Evolutionary conservation across 2,888 invertebrate species (phyloP), one percentile per base, ranked within the genome.

Genomic region (Mythimna impura): DNA sequence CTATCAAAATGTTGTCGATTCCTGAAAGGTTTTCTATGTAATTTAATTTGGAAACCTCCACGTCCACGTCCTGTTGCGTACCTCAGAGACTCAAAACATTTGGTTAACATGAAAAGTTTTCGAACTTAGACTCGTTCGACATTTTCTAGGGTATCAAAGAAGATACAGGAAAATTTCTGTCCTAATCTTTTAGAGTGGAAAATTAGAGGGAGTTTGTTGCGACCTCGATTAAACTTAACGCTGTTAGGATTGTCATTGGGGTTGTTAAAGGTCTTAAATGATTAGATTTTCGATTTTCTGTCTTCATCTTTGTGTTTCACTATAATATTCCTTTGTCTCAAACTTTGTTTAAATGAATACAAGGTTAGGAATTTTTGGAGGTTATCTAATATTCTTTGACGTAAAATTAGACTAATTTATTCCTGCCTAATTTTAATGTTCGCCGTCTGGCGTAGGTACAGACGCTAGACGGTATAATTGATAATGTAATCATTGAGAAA

Each of bases 21-120:
- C 55, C 77, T 86, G 75, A 85, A 86, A 87, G 86, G 83, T 85
- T 86, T 82, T 83, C 80, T 74, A 43, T 79, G 83, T 87, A 80
- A 86, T 87, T 87, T 78, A 81, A 85, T 87, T 86, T 81, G 30
- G 74, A 55, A 68, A 66, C 68, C 57, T 63, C 30, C 61, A 63
- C 61, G 52, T 63, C 54, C n/a, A 66, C 34, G 60, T 74, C 30
- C 25, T 64, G 50, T 65, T 66, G 34, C 52, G 68, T 7, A 58
- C 43, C 34, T 61, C 50, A 61, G 64, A 60, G 71, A 65, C 73
- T 65, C 25, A 52, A 74, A 82, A 86, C 70, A 72, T 85, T 79
- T 57, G 70, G 71, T 74, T 64, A 73, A 81, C 71, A 76, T 72
- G 70, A 78, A 78, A 84, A 80, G 74, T 79, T 86, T 67, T 68